These are phyloP conservation scores for Synergus laeviventris DNA, from an alignment of 2,888 invertebrate genomes.

Conservation along the genomic window DNA sequence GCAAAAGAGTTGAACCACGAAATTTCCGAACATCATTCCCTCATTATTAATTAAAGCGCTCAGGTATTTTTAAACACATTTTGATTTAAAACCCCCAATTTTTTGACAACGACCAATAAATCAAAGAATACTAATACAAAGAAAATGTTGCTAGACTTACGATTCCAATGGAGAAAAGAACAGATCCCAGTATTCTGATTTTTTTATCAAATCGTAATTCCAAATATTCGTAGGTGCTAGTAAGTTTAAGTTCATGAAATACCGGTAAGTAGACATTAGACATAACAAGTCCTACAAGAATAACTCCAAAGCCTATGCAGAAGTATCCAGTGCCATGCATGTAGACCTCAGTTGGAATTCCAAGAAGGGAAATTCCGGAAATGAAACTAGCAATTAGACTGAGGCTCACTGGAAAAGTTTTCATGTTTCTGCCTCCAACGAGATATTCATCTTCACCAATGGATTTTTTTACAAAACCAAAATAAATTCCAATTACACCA, in stretches of 20 bases:
- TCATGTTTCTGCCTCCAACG: conserved; percentile 89
- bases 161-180: conserved; percentile 83
- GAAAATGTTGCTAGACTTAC: conserved; percentile 76
- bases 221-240: conserved; percentile 89
- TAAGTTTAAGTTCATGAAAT: conserved; percentile 84
- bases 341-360: conserved; percentile 88
- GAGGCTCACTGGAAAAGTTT: conserved; percentile 88
- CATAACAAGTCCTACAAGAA: conserved; percentile 83
- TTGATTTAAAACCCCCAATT: too few species aligned
- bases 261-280: conserved; percentile 84
- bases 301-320: conserved; percentile 81
- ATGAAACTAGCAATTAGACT: conserved; percentile 90
- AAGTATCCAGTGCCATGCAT: conserved; percentile 88
- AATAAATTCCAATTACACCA: conserved; percentile 88
- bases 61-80: not conserved
- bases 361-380: conserved; percentile 87
- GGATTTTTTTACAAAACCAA: conserved; percentile 84
- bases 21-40: not conserved
- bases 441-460: conserved; percentile 84
- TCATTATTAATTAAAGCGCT: too few species aligned
- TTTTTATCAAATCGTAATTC: conserved; percentile 84
- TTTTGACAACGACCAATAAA: not conserved
- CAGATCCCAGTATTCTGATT: conserved; percentile 84
- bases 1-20: not conserved
- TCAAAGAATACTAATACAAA: not conserved